These are phyloP conservation scores for Lithodes maja DNA, from an alignment of 2,888 invertebrate genomes.

Conservation along the genomic window DNA sequence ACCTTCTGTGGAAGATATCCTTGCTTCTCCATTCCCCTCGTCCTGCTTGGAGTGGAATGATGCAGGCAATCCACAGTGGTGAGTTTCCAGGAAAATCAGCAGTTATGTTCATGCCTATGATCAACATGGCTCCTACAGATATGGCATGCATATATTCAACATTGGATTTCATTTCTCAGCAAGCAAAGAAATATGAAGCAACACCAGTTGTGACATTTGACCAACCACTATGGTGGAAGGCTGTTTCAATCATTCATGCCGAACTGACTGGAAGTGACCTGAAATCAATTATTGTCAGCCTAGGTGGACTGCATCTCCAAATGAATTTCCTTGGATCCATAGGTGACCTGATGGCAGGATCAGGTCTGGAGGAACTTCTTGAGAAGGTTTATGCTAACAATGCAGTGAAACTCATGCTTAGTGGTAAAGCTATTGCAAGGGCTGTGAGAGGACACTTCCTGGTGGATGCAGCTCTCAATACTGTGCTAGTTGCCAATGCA, in stretches of 20 bases:
- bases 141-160: slow-evolving; percentile 15
- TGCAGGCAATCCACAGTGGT: not conserved
- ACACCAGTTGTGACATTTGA: no score
- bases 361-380: slow-evolving; percentile 25
- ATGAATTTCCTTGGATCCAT: slow-evolving; percentile 23
- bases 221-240: slow-evolving; percentile 37
- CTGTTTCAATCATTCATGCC: not conserved
- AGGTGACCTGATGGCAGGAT: slow-evolving; percentile 23
- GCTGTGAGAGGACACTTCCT: slow-evolving; percentile 19
- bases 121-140: slow-evolving; percentile 22
- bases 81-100: slow-evolving; percentile 3
- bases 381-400: slow-evolving; percentile 13
- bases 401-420: slow-evolving; percentile 1
- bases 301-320: slow-evolving; percentile 24
- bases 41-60: no score
- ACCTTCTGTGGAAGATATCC: no score
- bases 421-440: slow-evolving; percentile 24
- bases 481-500: no score
- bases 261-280: not conserved
- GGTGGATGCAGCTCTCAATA: slow-evolving; percentile 14
- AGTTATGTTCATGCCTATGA: slow-evolving; percentile 28
- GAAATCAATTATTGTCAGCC: not conserved
- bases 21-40: no score
- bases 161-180: slow-evolving; percentile 1
- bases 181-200: slow-evolving; percentile 18